These are phyloP conservation scores for Trichogramma evanescens DNA, from an alignment of 2,888 invertebrate species.

Conservation along the genomic window DNA sequence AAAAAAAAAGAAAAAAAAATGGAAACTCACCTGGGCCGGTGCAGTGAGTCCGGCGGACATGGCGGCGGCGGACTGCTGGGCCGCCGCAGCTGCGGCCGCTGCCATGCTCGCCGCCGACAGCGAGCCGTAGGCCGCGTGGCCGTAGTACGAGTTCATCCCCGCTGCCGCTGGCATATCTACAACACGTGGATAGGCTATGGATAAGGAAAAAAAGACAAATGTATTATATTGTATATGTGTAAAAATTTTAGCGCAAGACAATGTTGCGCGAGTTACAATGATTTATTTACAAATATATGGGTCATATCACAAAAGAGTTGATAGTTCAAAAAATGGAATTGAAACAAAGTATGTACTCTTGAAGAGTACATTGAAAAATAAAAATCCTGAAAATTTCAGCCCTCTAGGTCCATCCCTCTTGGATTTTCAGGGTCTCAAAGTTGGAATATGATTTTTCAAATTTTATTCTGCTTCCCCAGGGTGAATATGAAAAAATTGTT, in stretches of 20 bases:
- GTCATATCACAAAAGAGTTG: no score
- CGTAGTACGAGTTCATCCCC: constrained; percentile 62
- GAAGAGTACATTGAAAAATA: no score
- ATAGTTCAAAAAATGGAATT: no score
- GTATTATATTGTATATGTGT: no score
- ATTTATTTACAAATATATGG: background rate
- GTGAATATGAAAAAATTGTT: no score
- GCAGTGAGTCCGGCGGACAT: constrained; percentile 63
- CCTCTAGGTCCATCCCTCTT: no score
- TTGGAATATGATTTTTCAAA: no score
- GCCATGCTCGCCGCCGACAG: constrained; percentile 66
- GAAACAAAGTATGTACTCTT: no score
- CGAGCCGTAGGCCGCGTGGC: constrained; percentile 64
- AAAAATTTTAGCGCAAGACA: no score
- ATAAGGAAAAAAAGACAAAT: background rate
- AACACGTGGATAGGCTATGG: constrained; percentile 24
- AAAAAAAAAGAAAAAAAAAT: background rate
- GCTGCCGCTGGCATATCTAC: constrained; percentile 61
- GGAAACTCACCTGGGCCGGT: constrained; percentile 59
- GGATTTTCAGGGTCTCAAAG: no score
- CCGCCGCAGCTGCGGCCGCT: constrained; percentile 64
- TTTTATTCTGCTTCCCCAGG: no score
- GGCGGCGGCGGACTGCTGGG: constrained; percentile 58
- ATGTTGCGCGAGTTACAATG: background rate
- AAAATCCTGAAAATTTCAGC: no score